A percentile compares a stretch with the other conserved stretches of the same genome.
Evolutionary conservation across 2,888 invertebrate species (phyloP).

Genomic region (Epinotia brunnichana): DNA sequence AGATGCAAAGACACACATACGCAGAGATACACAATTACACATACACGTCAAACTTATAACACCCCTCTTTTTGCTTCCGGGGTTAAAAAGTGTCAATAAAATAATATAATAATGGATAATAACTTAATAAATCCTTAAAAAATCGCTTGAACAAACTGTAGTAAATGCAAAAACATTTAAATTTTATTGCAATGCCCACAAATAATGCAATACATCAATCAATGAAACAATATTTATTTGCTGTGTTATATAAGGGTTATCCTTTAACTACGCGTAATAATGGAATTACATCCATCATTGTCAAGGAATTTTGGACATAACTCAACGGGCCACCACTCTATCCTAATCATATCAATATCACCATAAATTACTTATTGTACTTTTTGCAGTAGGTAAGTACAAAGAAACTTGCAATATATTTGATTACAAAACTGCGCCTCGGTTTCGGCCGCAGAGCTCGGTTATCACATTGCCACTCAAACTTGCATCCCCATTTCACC

Average conservation of each 20-base stretch:
- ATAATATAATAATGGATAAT: no score
- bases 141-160: no score
- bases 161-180: neutral
- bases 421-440: neutral
- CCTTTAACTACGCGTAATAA: conserved; percentile 16
- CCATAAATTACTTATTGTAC: neutral
- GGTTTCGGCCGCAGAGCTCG: neutral
- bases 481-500: neutral
- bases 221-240: conserved; percentile 3
- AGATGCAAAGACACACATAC: no score
- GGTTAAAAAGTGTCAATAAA: no score
- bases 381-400: neutral
- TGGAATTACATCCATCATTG: conserved; percentile 24
- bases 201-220: neutral
- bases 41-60: no score
- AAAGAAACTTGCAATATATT: neutral
- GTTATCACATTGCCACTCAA: neutral
- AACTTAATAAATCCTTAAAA: no score
- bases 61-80: no score
- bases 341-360: neutral
- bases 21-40: no score
- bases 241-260: conserved; percentile 1
- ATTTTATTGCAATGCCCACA: neutral
- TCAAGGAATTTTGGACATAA: conserved; percentile 17
- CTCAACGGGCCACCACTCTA: conserved; percentile 15